A percentile compares a stretch with the other conserved stretches of the same genome.
phyloP scores from a whole-genome alignment of 1,140 invertebrate species.

The Drepana arcuata region DNA sequence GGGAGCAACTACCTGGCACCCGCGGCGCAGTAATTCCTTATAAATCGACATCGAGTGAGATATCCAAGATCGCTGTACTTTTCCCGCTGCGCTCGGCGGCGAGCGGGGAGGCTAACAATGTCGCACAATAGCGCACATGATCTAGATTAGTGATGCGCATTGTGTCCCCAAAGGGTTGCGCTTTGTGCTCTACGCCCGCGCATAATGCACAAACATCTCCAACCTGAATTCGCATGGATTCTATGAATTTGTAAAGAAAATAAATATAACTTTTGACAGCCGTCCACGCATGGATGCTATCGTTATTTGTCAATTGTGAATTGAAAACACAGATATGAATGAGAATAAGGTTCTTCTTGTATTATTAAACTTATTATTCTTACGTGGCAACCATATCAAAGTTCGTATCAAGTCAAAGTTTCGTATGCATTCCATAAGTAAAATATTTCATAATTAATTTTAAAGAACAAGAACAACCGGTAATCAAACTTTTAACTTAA shows the following conservation, averaged over 20 bases:
- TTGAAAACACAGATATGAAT: slow-evolving; percentile 43
- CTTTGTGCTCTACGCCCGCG: slow-evolving; percentile 38
- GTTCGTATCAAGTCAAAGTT: no score
- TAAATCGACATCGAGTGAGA: slow-evolving; percentile 67
- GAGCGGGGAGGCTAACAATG: slow-evolving; percentile 20
- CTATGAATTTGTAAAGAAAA: slow-evolving; percentile 70
- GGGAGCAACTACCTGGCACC: slow-evolving; percentile 63
- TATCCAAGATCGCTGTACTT: slow-evolving; percentile 40
- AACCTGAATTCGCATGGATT: slow-evolving; percentile 58
- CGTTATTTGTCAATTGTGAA: slow-evolving; percentile 59
- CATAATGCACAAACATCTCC: slow-evolving; percentile 64
- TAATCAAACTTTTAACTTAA: slow-evolving; percentile 59
- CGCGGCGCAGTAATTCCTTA: slow-evolving; percentile 59
- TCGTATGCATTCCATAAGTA: no score
- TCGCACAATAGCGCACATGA: slow-evolving; percentile 57
- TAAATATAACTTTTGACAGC: slow-evolving; percentile 71
- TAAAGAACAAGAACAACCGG: no score
- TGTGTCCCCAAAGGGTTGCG: slow-evolving; percentile 68
- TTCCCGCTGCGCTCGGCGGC: slow-evolving; percentile 36
- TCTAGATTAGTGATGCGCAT: slow-evolving; percentile 69
- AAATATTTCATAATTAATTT: no score
- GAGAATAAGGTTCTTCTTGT: no score
- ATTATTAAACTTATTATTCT: no score
- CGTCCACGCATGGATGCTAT: slow-evolving; percentile 54
- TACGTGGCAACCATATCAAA: no score